Evolutionary conservation across 2,888 invertebrate species (phyloP).

Genomic region (Rutpela maculata): DNA sequence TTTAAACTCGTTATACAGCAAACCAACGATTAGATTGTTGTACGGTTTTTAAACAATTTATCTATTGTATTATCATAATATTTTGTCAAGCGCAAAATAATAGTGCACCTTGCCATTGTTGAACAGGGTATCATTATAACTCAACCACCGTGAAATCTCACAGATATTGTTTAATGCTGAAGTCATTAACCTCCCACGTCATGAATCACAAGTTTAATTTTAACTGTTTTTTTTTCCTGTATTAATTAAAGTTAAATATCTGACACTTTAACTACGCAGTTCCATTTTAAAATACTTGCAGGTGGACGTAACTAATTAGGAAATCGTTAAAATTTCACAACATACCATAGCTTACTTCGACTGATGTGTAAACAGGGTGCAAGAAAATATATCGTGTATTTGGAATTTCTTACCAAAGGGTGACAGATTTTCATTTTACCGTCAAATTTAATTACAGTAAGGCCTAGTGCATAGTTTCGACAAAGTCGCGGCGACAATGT

Average conservation of each 20-base stretch:
- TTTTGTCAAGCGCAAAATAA: conserved; percentile 58
- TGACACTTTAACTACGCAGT: conserved; percentile 5
- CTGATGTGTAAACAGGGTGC: no score
- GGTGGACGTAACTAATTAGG: neutral
- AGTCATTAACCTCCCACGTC: conserved; percentile 65
- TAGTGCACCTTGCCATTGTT: conserved; percentile 56
- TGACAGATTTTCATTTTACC: no score
- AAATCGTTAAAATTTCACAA: no score
- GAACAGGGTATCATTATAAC: conserved; percentile 63
- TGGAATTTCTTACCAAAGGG: no score
- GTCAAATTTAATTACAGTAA: no score
- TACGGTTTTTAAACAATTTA: conserved; percentile 53
- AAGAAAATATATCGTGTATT: no score
- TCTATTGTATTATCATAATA: conserved; percentile 51
- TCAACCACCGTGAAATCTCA: conserved; percentile 68
- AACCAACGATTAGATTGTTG: conserved; percentile 46
- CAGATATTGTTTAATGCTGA: conserved; percentile 67
- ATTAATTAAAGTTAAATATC: conserved; percentile 10
- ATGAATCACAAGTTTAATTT: conserved; percentile 27
- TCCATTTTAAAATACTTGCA: neutral
- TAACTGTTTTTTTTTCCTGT: conserved; percentile 16
- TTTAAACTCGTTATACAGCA: conserved; percentile 5
- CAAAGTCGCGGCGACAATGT: no score
- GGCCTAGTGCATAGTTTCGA: no score
- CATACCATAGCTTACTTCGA: no score